Evolutionary conservation across 2,113 vertebrate species (phyloP), one percentile per base, ranked within the genome.

Genomic region (Coryphaenoides rupestris): DNA sequence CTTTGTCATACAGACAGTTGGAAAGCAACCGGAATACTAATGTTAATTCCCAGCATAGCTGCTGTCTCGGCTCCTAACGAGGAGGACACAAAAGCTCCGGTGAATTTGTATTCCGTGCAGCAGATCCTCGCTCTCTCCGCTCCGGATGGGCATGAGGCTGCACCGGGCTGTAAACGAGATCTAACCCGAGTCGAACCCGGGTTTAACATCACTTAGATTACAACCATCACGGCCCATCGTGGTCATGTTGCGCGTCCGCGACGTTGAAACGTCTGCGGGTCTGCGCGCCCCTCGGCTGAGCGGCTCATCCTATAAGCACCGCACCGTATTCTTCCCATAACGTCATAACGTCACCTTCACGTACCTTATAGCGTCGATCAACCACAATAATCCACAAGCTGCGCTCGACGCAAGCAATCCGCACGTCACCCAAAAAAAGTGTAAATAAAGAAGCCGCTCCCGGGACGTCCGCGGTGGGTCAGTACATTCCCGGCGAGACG

Each of bases 401-500:
- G 15, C 47, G 9, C 15, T 22, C 54, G 54, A 55, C 54, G 21
- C 3, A 21, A 13, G 21, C 14, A 22, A 57, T 26, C 46, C 22
- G 74, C 24, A 63, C 64, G 22, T 50, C 23, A 47, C 55, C 55
- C 21, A 55, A 58, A 23, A 63, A 65, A 58, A 24, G 28, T n/a
- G 24, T n/a, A n/a, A n/a, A n/a, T n/a, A 5, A 40, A 19, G 13
- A 69, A 60, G 21, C 46, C 67, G 73, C 69, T 83, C 80, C 77
- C 24, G 65, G 62, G 68, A 59, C 73, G 66, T 83, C 77, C 75
- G 77, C 71, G 40, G 60, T 60, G n/a, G n/a, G 81, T 94, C 90
- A 93, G 87, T 83, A 85, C 87, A 88, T 91, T 63, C 83, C 92
- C 90, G 88, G 33, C 33, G 33, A 40, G 33, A 40, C 13, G 33